Evolutionary conservation across 2,113 vertebrate species (phyloP).

Genomic region (pig (Sus scrofa)): T2T-Sscrofa CM000814.6:46631001-46631500

Average conservation of each 20-base stretch:
- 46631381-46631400: conserved; percentile 66
- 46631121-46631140: neutral
- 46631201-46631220: neutral
- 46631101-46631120: neutral
- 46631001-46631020: neutral
- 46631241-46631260: conserved; percentile 15
- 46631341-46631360: conserved; percentile 60
- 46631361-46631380: conserved; percentile 47
- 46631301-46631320: conserved; percentile 11
- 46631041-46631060: neutral
- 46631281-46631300: conserved; percentile 19
- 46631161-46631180: neutral
- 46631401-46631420: conserved; percentile 81
- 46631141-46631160: neutral
- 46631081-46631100: neutral
- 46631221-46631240: neutral
- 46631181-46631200: neutral
- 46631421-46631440: conserved; percentile 68
- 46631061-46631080: neutral
- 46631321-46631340: conserved; percentile 47
- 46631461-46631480: conserved; percentile 79
- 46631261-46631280: neutral
- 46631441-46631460: conserved; percentile 72
- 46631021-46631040: neutral
- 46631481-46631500: conserved; percentile 75